These are phyloP conservation scores for Chirona hameri DNA, from an alignment of 2,888 invertebrate species.

Conservation along the genomic window DNA sequence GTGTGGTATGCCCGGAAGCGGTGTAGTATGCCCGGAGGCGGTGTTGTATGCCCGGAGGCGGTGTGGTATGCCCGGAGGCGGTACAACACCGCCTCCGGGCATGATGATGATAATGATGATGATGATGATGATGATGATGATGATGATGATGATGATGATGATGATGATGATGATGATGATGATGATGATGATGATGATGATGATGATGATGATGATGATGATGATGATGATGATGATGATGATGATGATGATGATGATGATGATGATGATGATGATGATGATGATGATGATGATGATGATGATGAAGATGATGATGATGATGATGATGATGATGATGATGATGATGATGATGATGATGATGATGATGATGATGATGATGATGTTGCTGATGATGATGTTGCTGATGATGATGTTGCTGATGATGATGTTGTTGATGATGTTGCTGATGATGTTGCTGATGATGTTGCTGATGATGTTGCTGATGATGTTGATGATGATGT, in stretches of 20 bases:
- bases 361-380: too few relatives aligned
- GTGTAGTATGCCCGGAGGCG: too few relatives aligned
- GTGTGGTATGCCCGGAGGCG: too few relatives aligned
- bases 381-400: too few relatives aligned
- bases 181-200: conserved; percentile 22
- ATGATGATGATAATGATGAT: background rate
- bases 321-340: conserved; percentile 10
- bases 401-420: too few relatives aligned
- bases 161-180: conserved; percentile 11
- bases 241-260: conserved; percentile 22
- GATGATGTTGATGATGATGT: too few relatives aligned
- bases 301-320: conserved; percentile 1
- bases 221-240: conserved; percentile 22
- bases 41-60: too few relatives aligned
- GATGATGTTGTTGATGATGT: too few relatives aligned
- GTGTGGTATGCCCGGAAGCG: too few relatives aligned
- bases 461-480: too few relatives aligned
- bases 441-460: too few relatives aligned
- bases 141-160: conserved; percentile 8
- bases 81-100: background rate
- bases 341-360: conserved; percentile 22
- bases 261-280: conserved; percentile 13
- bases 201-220: conserved; percentile 22
- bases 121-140: conserved; percentile 22
- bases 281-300: conserved; percentile 29